Base-by-base conservation (phyloP, 2,113 vertebrate species). In the Neoarius graeffei region DNA sequence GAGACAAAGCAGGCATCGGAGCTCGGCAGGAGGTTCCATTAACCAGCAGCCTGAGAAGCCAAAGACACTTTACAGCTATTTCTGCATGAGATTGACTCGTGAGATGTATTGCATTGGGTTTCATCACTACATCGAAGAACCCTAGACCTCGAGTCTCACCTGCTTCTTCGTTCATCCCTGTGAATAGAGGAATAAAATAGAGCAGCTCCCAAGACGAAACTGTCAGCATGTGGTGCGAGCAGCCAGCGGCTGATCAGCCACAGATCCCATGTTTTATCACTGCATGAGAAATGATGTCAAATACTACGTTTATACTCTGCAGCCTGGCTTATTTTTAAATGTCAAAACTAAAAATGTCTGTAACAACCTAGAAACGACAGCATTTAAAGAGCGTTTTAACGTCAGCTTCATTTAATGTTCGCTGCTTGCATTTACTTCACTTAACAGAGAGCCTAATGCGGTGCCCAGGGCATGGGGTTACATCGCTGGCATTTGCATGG, bases 141-240 rank as follows among this genome's bases (percentile, higher is more conserved):
- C 89, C 93, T 88, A 85, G 89, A 90, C 89, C 93, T 88, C 84
- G 89, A 90, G 88, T 90, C 90, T 93, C 93, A 94, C 93, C 89
- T 94, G 91, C 91, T 88, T 92, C 91, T 93, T 92, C 93, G 91
- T 89, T 91, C 83, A 82, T 89, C 91, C 93, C 91, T 87, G 91
- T 92, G 92, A 90, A 93, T 50, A 27, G 67, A 56, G 89, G 91
- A 91, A 81, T 87, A 93, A 95, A 94, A 94, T 93, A 93, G 94
- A 94, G 86, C 94, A 94, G 71, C 57, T 93, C 94, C 92, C 93
- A 79, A 87, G 93, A 93, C 89, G 93, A 92, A 93, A 91, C 92
- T 92, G 86, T 90, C 89, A 89, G 91, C 71, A 73, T 35, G 62
- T 82, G 88, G 84, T 88, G 88, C 91, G 92, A 92, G 89, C 90